Base-by-base conservation (phyloP, 2,888 invertebrate species). In the Oscheius onirici region DNA sequence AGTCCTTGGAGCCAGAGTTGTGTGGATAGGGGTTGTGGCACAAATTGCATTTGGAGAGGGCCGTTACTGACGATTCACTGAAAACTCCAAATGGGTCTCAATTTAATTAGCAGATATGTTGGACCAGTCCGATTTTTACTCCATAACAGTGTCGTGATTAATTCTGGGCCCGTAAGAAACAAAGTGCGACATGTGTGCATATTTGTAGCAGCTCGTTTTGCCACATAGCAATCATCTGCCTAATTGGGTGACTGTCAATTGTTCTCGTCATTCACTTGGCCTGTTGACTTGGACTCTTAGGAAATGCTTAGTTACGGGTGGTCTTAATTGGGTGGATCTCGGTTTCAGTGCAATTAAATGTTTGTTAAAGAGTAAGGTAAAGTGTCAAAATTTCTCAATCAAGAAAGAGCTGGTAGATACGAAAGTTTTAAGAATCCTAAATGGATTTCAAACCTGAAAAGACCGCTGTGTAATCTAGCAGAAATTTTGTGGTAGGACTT, bases 161-260 rank as follows among this genome's bases (percentile, higher is more conserved):
- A n/a, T n/a, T n/a, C n/a, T n/a, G n/a, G n/a, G n/a, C n/a, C n/a
- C 2, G 26, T 10, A 26, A 55, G 26, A 26, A 22, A 60, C 44
- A 22, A 34, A 2, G 17, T 15, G 63, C 46, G 63, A 24, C 63
- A 63, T 63, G 49, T 63, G 63, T 46, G 63, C 63, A 26, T 63
- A 46, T 49, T 63, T 28, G 63, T 63, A 26, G 49, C 63, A 49
- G 46, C 49, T 63, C 63, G 63, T 63, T 63, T 63, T 63, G 63
- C 63, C 46, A 63, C 63, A 24, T 49, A 28, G 49, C 63, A 46
- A 63, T 63, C 63, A 63, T 63, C 49, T 63, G 63, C 63, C 63
- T 49, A 63, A 63, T 63, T 63, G 34, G 49, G 63, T 49, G 63
- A 49, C 49, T 63, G 63, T 46, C 63, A 49, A 63, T 63, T 63